phyloP scores from a whole-genome alignment of 2,113 vertebrate genomes.

The Prolemur simus region DNA sequence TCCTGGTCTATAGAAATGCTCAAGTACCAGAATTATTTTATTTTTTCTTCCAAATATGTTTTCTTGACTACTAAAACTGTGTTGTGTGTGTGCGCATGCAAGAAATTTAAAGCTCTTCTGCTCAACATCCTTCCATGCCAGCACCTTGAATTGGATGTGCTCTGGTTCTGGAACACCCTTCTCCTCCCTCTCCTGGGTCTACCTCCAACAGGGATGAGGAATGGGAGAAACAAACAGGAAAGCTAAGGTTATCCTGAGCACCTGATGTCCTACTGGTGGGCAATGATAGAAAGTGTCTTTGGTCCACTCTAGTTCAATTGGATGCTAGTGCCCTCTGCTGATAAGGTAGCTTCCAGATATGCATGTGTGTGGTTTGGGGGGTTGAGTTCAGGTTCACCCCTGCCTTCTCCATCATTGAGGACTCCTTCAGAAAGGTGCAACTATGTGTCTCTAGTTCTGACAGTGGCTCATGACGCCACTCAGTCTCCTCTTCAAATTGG shows the following conservation, averaged over 20 bases:
- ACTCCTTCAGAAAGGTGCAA: background rate
- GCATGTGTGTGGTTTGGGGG: background rate
- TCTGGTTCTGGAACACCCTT: background rate
- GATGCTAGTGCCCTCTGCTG: background rate
- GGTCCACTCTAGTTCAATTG: background rate
- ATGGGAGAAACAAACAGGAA: background rate
- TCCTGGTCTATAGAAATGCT: background rate
- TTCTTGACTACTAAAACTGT: background rate
- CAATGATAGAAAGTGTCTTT: background rate
- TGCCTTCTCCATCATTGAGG: background rate
- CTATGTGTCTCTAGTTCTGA: background rate
- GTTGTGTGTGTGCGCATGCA: background rate
- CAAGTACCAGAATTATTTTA: background rate
- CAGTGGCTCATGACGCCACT: background rate
- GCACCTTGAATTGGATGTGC: background rate
- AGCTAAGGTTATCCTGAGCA: background rate
- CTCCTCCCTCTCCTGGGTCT: background rate
- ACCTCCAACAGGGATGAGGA: background rate
- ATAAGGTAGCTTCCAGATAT: background rate
- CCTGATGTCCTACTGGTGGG: background rate
- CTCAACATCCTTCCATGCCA: background rate
- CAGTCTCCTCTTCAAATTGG: background rate
- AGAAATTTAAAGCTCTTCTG: background rate
- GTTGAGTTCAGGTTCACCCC: background rate
- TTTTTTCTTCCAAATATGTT: background rate